Conservation (phyloP, 2,113 vertebrate species). For the Agelaius phoeniceus region DNA sequence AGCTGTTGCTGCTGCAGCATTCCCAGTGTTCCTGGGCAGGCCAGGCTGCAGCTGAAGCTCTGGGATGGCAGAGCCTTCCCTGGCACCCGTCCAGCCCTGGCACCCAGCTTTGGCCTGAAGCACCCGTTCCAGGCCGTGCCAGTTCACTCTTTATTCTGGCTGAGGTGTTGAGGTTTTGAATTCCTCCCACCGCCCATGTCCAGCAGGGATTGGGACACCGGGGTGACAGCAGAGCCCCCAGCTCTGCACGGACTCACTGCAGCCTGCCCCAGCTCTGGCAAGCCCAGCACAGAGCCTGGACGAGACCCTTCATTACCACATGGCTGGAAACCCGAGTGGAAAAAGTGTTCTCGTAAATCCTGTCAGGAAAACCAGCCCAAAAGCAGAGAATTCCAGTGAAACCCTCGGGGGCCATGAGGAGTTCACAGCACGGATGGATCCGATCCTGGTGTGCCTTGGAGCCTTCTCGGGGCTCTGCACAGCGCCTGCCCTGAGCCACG, state of each 20-base stretch:
- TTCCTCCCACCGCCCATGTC: accelerated
- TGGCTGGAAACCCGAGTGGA: background rate
- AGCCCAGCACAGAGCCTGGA: background rate
- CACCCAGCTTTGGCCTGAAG: background rate
- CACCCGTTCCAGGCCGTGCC: accelerated
- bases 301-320: background rate
- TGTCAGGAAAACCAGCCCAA: constrained; percentile 1
- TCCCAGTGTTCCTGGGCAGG: background rate
- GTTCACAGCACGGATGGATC: background rate
- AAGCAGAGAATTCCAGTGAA: background rate
- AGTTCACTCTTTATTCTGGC: accelerated
- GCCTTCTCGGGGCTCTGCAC: background rate
- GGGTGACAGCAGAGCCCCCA: background rate
- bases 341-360: background rate
- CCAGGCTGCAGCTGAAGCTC: background rate
- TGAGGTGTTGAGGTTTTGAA: too few relatives aligned
- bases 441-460: background rate
- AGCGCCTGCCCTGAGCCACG: background rate
- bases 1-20: background rate
- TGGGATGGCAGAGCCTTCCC: background rate
- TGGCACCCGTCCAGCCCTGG: background rate
- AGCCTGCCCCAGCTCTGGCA: background rate
- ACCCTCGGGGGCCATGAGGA: background rate
- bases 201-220: accelerated
- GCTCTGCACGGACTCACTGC: background rate